Percentiles rank a stretch among this genome's conserved stretches.
Evolutionary conservation across 2,797 vertebrate species (phyloP).

Genomic region (Alosa sapidissima): DNA sequence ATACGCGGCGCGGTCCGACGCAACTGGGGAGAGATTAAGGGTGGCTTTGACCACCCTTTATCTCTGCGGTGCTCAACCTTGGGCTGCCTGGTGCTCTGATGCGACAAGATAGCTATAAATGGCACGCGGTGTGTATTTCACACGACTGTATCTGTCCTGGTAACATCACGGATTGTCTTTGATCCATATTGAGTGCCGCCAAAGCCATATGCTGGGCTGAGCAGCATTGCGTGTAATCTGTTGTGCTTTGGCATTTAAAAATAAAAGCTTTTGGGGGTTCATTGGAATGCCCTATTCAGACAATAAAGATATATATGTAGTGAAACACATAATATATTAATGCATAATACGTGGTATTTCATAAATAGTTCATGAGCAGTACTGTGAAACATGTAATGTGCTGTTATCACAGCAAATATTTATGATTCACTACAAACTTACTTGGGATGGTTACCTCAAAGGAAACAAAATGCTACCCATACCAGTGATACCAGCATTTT

Average conservation of each 20-base stretch:
- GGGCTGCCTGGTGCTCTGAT: slow-evolving; percentile 21
- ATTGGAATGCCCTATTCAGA: background rate
- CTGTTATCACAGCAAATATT: background rate
- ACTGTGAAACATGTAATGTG: background rate
- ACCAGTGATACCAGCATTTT: background rate
- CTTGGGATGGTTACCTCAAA: background rate
- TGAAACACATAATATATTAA: background rate
- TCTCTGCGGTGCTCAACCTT: slow-evolving; percentile 39
- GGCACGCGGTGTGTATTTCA: background rate
- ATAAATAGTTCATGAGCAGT: too few species aligned
- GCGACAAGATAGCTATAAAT: background rate
- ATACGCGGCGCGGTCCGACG: slow-evolving; percentile 34
- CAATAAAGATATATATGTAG: background rate
- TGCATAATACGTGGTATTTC: too few species aligned
- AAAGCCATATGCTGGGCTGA: background rate
- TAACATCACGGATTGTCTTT: background rate
- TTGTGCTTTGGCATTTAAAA: background rate
- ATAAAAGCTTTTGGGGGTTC: background rate
- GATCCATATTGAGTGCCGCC: background rate
- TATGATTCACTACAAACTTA: background rate
- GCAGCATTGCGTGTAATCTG: background rate
- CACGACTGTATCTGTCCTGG: background rate
- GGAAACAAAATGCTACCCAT: background rate
- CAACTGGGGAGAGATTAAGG: slow-evolving; percentile 43
- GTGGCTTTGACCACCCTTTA: slow-evolving; percentile 44